Evolutionary conservation across 2,888 invertebrate genomes (phyloP).

Genomic region (Pegoplata infirma): DNA sequence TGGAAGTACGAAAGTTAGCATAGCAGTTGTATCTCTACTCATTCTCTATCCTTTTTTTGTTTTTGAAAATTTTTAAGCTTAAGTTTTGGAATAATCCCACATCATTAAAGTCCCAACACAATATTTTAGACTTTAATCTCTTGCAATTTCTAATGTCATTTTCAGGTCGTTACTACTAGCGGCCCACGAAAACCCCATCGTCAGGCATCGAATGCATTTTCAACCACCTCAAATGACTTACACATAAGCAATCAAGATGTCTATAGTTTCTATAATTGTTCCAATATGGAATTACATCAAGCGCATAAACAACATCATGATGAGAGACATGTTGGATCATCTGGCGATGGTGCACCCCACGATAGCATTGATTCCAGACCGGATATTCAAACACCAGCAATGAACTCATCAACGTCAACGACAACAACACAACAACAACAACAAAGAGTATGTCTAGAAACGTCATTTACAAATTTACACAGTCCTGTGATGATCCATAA

Average conservation of each 20-base stretch:
- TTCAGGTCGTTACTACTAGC: slow-evolving; percentile 86
- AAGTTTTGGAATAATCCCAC: too few relatives aligned
- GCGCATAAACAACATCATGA: slow-evolving; percentile 40
- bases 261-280: slow-evolving; percentile 47
- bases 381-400: slow-evolving; percentile 42
- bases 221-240: slow-evolving; percentile 75
- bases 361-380: slow-evolving; percentile 43
- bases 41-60: too few relatives aligned
- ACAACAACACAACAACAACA: slow-evolving; percentile 67
- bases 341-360: slow-evolving; percentile 20
- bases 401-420: slow-evolving; percentile 20
- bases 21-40: too few relatives aligned
- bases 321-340: slow-evolving; percentile 13
- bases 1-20: too few relatives aligned
- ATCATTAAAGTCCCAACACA: too few relatives aligned
- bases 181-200: slow-evolving; percentile 89
- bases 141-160: too few relatives aligned
- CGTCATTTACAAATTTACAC: slow-evolving; percentile 86
- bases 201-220: slow-evolving; percentile 77
- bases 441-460: slow-evolving; percentile 84
- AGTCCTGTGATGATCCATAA: slow-evolving; percentile 75
- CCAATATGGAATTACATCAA: slow-evolving; percentile 48
- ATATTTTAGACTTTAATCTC: too few relatives aligned
- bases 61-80: too few relatives aligned
- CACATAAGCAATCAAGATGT: slow-evolving; percentile 58